Percentiles rank a stretch among this genome's conserved stretches.
Evolutionary conservation across 2,113 vertebrate species (phyloP).

Genomic region (Tragelaphus strepsiceros): DNA sequence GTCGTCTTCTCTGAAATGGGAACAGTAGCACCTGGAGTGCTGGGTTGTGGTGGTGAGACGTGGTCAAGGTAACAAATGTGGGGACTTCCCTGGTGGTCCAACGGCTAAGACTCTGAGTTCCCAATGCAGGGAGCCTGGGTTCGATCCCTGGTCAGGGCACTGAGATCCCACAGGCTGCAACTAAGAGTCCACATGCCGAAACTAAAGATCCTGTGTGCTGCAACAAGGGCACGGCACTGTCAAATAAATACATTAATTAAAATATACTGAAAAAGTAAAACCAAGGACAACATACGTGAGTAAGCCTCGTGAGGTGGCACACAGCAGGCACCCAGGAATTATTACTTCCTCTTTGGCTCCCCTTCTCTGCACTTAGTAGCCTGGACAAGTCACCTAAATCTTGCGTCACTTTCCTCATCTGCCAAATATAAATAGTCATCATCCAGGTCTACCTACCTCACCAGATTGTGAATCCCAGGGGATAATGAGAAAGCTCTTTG

Average conservation of each 20-base stretch:
- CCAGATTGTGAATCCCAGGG: constrained; percentile 35
- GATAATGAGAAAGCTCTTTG: constrained; percentile 44
- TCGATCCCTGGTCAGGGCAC: neutral
- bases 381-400: neutral
- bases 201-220: neutral
- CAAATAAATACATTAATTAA: neutral
- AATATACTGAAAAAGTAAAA: neutral
- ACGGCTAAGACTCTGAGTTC: neutral
- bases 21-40: neutral
- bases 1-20: neutral
- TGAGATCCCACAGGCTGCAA: neutral
- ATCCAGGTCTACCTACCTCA: neutral
- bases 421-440: constrained; percentile 16
- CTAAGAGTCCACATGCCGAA: neutral
- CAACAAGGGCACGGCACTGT: neutral
- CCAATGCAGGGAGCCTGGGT: neutral
- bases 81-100: neutral
- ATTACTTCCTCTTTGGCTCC: neutral
- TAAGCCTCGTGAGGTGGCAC: neutral
- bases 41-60: neutral
- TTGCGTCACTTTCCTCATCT: constrained; percentile 6
- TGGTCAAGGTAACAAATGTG: neutral
- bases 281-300: neutral
- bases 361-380: neutral
- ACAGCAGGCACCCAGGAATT: neutral